A percentile compares a stretch with the other conserved stretches of the same genome.
phyloP scores from a whole-genome alignment of 2,888 invertebrate species.

The Uropetala carovei region DNA sequence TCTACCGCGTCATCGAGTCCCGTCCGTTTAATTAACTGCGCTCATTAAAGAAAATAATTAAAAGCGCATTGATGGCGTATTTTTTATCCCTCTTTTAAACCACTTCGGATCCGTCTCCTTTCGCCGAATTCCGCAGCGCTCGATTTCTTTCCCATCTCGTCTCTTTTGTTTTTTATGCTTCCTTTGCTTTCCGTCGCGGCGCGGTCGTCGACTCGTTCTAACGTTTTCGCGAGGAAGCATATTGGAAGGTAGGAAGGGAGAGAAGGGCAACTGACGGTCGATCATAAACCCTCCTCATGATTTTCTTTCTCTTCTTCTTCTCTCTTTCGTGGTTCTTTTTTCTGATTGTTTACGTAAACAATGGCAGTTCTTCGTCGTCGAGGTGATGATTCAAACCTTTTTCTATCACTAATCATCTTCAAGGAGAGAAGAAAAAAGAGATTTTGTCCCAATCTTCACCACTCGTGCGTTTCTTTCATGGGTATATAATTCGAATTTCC shows the following conservation, averaged over 20 bases:
- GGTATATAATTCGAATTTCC: slow-evolving; percentile 40
- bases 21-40: slow-evolving; percentile 10
- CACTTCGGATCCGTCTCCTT: not conserved
- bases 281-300: not conserved
- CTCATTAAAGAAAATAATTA: slow-evolving; percentile 36
- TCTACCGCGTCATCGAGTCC: not conserved
- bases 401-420: not conserved
- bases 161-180: not conserved
- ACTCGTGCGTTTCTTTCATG: not conserved
- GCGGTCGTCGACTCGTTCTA: slow-evolving; percentile 12
- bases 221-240: not conserved
- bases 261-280: not conserved
- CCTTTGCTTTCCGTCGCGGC: not conserved
- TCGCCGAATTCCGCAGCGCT: slow-evolving; percentile 15
- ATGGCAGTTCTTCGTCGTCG: slow-evolving; percentile 40
- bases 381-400: not conserved
- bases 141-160: not conserved
- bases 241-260: not conserved
- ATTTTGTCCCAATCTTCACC: not conserved
- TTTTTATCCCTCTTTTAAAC: not conserved
- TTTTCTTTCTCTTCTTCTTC: not conserved
- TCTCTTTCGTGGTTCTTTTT: not conserved
- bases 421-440: not conserved
- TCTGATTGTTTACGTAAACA: slow-evolving; percentile 44
- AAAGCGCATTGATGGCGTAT: not conserved